A percentile compares a stretch with the other conserved stretches of the same genome.
These are phyloP conservation scores for Phalacrocorax carbo DNA, from an alignment of 2,113 vertebrate genomes.

Conservation along the genomic window DNA sequence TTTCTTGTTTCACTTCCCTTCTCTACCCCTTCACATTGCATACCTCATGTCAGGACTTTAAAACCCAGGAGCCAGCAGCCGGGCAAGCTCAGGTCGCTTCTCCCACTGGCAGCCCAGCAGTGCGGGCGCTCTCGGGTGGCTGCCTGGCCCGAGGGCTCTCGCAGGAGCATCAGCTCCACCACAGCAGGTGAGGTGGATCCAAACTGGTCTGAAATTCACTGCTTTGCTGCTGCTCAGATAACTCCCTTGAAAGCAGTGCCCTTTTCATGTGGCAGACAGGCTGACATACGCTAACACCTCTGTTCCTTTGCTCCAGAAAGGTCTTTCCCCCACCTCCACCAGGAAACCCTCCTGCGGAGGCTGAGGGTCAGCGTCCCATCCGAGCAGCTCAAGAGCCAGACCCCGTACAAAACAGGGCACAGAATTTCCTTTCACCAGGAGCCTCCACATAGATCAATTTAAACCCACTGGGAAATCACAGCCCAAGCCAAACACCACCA, in stretches of 20 bases:
- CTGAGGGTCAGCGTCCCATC: neutral
- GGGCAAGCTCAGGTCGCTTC: neutral
- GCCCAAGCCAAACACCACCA: neutral
- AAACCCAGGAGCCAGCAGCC: neutral
- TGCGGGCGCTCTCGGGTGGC: rapidly evolving
- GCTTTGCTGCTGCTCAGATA: neutral
- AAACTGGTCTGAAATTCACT: neutral
- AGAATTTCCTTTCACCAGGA: neutral
- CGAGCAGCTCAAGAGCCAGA: neutral
- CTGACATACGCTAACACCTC: rapidly evolving
- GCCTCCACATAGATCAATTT: neutral
- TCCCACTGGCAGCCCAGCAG: neutral
- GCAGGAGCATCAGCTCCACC: neutral
- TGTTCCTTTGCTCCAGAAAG: neutral
- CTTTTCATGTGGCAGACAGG: rapidly evolving
- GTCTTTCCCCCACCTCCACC: neutral
- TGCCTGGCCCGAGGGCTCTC: neutral
- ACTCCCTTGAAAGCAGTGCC: neutral
- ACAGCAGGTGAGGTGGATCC: neutral
- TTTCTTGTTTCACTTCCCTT: slow-evolving; percentile 7
- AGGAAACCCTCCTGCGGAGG: neutral
- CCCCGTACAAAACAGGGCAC: neutral
- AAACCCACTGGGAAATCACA: neutral
- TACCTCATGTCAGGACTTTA: neutral
- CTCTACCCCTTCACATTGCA: neutral